Evolutionary conservation across 2,113 vertebrate species (phyloP), one percentile per base, ranked within the genome.

Genomic region (Pithys albifrons): DNA sequence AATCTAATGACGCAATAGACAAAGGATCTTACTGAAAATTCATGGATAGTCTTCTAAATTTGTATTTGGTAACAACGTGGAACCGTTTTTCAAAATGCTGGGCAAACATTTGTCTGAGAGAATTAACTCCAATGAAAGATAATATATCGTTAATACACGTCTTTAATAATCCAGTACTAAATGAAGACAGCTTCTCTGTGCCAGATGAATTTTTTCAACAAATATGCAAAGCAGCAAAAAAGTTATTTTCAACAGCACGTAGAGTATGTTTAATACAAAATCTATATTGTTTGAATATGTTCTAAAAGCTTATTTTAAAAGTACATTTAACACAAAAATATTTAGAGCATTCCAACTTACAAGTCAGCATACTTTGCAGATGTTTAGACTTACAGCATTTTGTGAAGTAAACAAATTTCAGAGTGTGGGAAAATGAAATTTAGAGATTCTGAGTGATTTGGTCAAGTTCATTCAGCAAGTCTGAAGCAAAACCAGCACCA

Each of bases 401-500:
- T 23, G 24, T 85, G 73, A 92, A 69, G 24, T 54, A 71, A 74
- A 66, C 5, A 51, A 33, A 84, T n/a, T 78, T 78, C 66, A 65
- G 33, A 71, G 29, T 37, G 52, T 14, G 27, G 20, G 35, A 51
- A 66, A 73, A 67, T 61, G 24, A 81, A 83, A 77, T 54, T 27
- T n/a, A 65, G 69, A 77, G 33, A 33, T 66, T 59, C 23, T 37
- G 10, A 78, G 59, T 54, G 59, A 59, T 17, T 64, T 88, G 49
- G 22, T 76, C 29, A 24, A 39, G 61, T 83, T 92, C 41, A 61
- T 67, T 58, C 61, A 73, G 25, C 52, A 75, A 64, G 33, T 59
- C 43, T 79, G 61, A 89, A 90, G 49, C 27, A 78, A 81, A 89
- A 81, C 12, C 49, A 93, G 52, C 23, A 72, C 31, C 49, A 77